A percentile compares a stretch with the other conserved stretches of the same genome.
These are phyloP conservation scores for Brachyopa scutellaris DNA, from an alignment of 2,888 invertebrate genomes.

Conservation along the genomic window DNA sequence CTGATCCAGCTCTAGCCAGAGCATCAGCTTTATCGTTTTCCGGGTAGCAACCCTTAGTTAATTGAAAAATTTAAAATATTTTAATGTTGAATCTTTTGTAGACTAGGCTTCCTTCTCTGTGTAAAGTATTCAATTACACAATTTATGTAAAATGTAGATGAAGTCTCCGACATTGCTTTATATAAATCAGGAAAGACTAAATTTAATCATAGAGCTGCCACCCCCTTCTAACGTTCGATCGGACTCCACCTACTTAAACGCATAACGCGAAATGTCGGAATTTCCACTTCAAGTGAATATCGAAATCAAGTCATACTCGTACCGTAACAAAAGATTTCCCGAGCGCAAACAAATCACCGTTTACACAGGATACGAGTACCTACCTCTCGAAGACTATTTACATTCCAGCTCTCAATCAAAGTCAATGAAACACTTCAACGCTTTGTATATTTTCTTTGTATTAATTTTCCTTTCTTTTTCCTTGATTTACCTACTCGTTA, in stretches of 20 bases:
- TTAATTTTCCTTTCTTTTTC: slow-evolving; percentile 17
- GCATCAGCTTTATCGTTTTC: too few species aligned
- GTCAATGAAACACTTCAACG: too few species aligned
- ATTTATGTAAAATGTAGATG: background rate
- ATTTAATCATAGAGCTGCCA: slow-evolving; percentile 16
- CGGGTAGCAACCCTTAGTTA: too few species aligned
- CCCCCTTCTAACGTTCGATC: slow-evolving; percentile 3
- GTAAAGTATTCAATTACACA: background rate
- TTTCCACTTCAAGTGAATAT: slow-evolving; percentile 12
- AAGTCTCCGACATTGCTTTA: background rate
- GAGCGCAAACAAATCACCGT: slow-evolving; percentile 3
- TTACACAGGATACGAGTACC: slow-evolving; percentile 48
- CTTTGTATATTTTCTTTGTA: too few species aligned
- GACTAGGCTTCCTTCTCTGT: background rate
- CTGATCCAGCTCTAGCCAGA: too few species aligned
- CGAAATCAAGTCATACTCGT: slow-evolving; percentile 3
- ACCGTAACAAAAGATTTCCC: background rate
- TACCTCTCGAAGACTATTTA: slow-evolving; percentile 20
- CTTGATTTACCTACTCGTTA: too few species aligned
- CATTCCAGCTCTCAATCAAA: slow-evolving; percentile 38
- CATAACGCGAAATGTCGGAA: slow-evolving; percentile 16
- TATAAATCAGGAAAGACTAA: background rate
- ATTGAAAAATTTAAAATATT: too few species aligned
- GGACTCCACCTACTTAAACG: slow-evolving; percentile 19
- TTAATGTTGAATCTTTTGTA: too few species aligned